phyloP scores from a whole-genome alignment of 2,113 vertebrate species.

The Anoura caudifer region DNA sequence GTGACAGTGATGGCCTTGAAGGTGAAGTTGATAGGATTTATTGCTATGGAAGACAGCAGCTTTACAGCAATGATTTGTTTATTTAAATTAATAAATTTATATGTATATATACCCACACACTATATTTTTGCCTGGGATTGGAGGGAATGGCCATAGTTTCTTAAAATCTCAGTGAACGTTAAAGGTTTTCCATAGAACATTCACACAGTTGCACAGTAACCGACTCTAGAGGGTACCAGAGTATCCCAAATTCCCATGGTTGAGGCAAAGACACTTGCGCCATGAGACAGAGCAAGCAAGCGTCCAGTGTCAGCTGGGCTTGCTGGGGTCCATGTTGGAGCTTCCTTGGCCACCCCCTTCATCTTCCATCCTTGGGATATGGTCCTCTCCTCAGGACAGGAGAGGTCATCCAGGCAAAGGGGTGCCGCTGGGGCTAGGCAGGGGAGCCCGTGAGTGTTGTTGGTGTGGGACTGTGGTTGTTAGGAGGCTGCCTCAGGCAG shows the following conservation, averaged over 20 bases:
- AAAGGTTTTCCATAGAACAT: background rate
- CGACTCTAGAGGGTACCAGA: accelerated
- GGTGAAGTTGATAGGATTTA: accelerated
- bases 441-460: accelerated
- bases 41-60: accelerated
- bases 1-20: accelerated
- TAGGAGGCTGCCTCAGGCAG: background rate
- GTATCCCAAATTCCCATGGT: accelerated
- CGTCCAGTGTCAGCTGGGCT: accelerated
- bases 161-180: background rate
- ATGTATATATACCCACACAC: background rate
- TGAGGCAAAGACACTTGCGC: accelerated
- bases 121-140: no score
- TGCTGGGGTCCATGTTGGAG: background rate
- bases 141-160: background rate
- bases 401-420: background rate
- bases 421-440: no score
- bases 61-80: background rate
- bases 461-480: accelerated
- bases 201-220: accelerated
- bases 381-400: background rate
- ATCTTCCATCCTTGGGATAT: accelerated
- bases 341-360: accelerated
- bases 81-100: background rate
- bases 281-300: accelerated